These are phyloP conservation scores for Aphelenchoides avenae DNA, from an alignment of 1,140 invertebrate species.

Conservation along the genomic window DNA sequence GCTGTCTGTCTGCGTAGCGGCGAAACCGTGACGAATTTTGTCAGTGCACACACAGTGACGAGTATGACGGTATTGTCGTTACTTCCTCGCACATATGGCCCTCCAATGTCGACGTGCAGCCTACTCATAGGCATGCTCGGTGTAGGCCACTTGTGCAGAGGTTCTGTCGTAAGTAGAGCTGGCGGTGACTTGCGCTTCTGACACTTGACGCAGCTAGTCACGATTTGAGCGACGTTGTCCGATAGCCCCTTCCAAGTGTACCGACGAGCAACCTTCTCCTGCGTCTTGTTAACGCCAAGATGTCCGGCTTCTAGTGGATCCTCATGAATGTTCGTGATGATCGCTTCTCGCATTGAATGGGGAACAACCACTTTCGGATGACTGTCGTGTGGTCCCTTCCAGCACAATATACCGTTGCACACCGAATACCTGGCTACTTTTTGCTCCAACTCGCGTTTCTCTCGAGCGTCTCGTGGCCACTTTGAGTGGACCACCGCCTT, in stretches of 20 bases:
- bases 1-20: conserved; percentile 6
- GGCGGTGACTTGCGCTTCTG: conserved; percentile 11
- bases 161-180: too few species aligned
- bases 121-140: too few species aligned
- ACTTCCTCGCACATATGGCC: too few species aligned
- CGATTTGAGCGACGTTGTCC: background rate
- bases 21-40: conserved; percentile 1
- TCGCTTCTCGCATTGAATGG: too few species aligned
- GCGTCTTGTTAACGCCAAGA: conserved; percentile 2
- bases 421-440: background rate
- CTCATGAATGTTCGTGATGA: conserved; percentile 6
- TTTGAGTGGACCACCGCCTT: background rate
- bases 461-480: background rate
- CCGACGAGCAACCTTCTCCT: conserved; percentile 6
- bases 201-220: background rate
- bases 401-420: conserved; percentile 11
- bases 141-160: too few species aligned
- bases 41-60: conserved; percentile 9
- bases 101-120: too few species aligned
- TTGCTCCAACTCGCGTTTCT: background rate
- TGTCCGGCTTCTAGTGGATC: conserved; percentile 9
- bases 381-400: background rate
- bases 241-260: conserved; percentile 6
- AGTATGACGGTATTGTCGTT: too few species aligned
- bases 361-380: too few species aligned